These are phyloP conservation scores for Uloborus diversus DNA, from an alignment of 1,140 invertebrate species.

Conservation along the genomic window DNA sequence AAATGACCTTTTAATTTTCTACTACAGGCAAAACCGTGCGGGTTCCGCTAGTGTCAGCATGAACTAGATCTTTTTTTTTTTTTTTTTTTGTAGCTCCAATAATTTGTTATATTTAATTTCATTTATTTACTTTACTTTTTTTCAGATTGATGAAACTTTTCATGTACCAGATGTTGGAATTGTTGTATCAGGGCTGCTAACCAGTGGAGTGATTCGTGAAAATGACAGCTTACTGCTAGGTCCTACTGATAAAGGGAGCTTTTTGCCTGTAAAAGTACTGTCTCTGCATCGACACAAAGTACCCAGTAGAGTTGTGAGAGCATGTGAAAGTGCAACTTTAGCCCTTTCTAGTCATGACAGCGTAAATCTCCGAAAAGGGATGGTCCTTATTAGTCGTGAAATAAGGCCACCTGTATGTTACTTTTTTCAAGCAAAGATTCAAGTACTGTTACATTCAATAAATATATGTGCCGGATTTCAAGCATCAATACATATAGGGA, in stretches of 20 bases:
- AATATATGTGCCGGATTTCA: conserved; percentile 89
- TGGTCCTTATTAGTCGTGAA: conserved; percentile 68
- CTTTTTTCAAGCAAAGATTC: conserved; percentile 78
- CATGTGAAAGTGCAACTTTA: conserved; percentile 90
- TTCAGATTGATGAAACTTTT: conserved; percentile 92
- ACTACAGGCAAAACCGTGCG: too few relatives aligned
- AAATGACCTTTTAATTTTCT: too few relatives aligned
- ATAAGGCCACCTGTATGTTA: conserved; percentile 41
- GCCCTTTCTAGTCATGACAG: conserved; percentile 74
- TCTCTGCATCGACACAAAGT: conserved; percentile 91
- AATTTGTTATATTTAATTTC: not conserved
- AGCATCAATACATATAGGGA: conserved; percentile 93
- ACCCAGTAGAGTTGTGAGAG: conserved; percentile 83
- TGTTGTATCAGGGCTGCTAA: conserved; percentile 86
- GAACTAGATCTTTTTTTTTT: too few relatives aligned
- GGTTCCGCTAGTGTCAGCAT: too few relatives aligned
- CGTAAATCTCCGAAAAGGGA: conserved; percentile 77
- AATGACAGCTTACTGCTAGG: conserved; percentile 80
- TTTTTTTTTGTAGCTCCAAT: too few relatives aligned
- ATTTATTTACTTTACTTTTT: not conserved
- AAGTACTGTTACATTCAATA: conserved; percentile 83
- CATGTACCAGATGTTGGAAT: conserved; percentile 74
- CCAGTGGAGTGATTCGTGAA: conserved; percentile 84
- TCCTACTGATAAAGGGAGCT: conserved; percentile 84
- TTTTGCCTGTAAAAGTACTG: conserved; percentile 79